Conservation (phyloP, 2,113 vertebrate genomes). For the Varanus salvator region DNA sequence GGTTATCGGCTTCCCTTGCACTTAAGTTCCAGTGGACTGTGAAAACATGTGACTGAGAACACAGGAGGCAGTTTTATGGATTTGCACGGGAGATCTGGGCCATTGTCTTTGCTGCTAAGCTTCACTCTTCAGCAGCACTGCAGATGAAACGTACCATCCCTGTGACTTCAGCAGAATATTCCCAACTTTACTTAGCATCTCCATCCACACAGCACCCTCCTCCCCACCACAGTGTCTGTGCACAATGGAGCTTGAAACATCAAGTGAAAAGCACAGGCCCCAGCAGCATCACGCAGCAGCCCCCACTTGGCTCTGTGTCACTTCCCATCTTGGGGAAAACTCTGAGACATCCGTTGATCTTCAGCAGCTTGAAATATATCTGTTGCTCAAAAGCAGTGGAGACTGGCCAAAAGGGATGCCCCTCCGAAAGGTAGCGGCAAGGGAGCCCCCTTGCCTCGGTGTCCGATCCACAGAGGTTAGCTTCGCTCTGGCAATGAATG, state of each 20-base stretch:
- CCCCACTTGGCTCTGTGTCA: not conserved
- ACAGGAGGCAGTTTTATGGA: not conserved
- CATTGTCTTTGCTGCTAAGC: not conserved
- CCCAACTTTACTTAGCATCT: not conserved
- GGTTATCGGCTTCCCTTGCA: not conserved
- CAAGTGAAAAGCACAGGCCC: not conserved
- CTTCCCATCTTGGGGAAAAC: not conserved
- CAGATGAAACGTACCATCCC: not conserved
- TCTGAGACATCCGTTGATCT: not conserved
- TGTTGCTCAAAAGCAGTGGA: not conserved
- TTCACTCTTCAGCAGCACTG: not conserved
- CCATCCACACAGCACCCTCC: not conserved
- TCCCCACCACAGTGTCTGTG: not conserved
- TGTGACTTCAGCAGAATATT: not conserved
- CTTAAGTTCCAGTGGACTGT: not conserved
- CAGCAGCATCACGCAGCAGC: not conserved
- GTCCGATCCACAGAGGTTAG: not conserved
- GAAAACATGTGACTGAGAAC: not conserved
- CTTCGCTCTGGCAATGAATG: not conserved
- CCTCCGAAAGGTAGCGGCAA: not conserved
- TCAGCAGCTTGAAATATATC: not conserved
- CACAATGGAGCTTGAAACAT: not conserved
- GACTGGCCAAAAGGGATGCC: not conserved
- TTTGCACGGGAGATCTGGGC: not conserved
- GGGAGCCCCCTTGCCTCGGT: not conserved